These are phyloP conservation scores for Endotricha flammealis DNA, from an alignment of 2,888 invertebrate species.

Conservation along the genomic window DNA sequence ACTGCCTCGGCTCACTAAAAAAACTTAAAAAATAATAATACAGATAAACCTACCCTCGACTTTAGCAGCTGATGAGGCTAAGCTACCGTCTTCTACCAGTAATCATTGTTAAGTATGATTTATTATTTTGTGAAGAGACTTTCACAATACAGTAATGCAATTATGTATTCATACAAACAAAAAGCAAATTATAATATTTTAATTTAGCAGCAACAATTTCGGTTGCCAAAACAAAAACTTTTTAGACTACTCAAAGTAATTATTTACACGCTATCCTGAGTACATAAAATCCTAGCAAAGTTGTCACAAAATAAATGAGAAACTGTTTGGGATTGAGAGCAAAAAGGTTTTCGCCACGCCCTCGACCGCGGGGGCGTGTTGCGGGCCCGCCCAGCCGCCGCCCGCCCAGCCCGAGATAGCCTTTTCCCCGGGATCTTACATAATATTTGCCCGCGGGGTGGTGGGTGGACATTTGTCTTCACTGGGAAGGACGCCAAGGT, in stretches of 20 bases:
- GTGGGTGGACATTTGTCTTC: conserved; percentile 59
- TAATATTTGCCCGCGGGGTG: conserved; percentile 46
- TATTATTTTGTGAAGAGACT: too few species aligned
- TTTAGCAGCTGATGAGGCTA: too few species aligned
- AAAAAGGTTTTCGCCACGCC: conserved; percentile 20
- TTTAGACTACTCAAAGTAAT: conserved; percentile 27
- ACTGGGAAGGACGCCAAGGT: conserved; percentile 35
- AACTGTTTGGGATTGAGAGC: conserved; percentile 7
- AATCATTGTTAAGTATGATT: too few species aligned
- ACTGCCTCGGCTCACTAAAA: too few species aligned
- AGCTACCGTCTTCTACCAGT: too few species aligned
- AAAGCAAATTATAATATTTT: too few species aligned
- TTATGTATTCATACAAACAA: too few species aligned
- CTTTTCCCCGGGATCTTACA: conserved; percentile 39
- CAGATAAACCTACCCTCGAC: too few species aligned
- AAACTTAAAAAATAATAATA: too few species aligned
- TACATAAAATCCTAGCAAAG: conserved; percentile 11
- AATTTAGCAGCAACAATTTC: too few species aligned
- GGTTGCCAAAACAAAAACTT: conserved; percentile 8
- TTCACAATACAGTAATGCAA: too few species aligned
- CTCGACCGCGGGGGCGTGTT: conserved; percentile 29
- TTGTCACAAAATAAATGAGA: conserved; percentile 4
- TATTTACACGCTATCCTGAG: conserved; percentile 24
- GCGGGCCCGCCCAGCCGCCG: conserved; percentile 20
- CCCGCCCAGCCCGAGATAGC: conserved; percentile 7